phyloP scores from a whole-genome alignment of 2,888 invertebrate species.

The Ornithoptera alexandrae region DNA sequence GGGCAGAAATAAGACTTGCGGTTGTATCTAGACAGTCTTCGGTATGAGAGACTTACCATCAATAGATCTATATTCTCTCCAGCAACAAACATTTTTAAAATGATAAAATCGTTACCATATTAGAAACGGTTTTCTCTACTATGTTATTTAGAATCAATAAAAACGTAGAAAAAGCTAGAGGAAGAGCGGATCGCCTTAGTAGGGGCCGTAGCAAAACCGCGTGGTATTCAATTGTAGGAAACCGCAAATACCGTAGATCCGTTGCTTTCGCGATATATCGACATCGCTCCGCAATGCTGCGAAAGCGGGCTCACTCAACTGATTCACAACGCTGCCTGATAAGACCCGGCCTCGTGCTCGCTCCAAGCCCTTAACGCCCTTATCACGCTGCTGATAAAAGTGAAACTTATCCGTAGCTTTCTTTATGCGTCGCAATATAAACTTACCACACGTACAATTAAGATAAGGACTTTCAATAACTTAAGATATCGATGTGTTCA shows the following conservation, averaged over 20 bases:
- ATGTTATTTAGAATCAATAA: neutral
- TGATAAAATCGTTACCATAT: neutral
- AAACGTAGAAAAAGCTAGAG: conserved; percentile 27
- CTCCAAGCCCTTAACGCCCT: conserved; percentile 30
- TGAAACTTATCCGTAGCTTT: conserved; percentile 22
- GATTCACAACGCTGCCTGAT: conserved; percentile 61
- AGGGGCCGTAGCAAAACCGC: conserved; percentile 53
- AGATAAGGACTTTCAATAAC: conserved; percentile 29
- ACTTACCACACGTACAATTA: conserved; percentile 27
- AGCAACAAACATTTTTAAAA: too few relatives aligned
- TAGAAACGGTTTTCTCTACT: conserved; percentile 1
- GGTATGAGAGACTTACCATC: too few relatives aligned
- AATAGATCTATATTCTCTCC: too few relatives aligned
- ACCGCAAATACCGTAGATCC: conserved; percentile 69
- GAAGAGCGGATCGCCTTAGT: conserved; percentile 38
- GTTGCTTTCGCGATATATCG: conserved; percentile 69
- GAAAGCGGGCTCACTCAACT: conserved; percentile 60
- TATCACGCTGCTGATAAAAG: conserved; percentile 25
- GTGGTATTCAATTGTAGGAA: conserved; percentile 71
- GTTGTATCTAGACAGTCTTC: too few relatives aligned
- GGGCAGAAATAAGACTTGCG: too few relatives aligned
- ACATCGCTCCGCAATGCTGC: conserved; percentile 37
- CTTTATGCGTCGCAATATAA: conserved; percentile 20
- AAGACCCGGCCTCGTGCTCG: conserved; percentile 46
- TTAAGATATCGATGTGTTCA: conserved; percentile 2